Evolutionary conservation across 2,797 vertebrate genomes (phyloP), one percentile per base, ranked within the genome.

Genomic region (Alcedo quadribrachys): DNA sequence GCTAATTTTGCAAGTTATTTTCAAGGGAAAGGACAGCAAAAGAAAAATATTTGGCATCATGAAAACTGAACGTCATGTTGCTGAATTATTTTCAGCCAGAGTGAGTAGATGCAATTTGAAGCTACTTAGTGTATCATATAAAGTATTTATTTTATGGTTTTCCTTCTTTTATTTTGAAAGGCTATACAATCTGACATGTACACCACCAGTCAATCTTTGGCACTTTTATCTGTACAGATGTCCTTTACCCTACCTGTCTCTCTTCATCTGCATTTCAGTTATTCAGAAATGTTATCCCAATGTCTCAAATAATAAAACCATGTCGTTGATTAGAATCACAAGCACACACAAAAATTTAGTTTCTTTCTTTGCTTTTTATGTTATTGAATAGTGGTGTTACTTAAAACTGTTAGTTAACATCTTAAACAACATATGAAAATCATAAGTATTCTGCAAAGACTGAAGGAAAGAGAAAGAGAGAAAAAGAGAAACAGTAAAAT

Each of bases 401-500:
- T 91, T 84, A 93, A 89, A 87, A 82, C 30, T 87, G 73, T 78
- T 66, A 90, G 40, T 66, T 94, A 89, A 65, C 33, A 66, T 67
- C 40, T 93, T 92, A 93, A 93, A 80, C 67, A 87, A 61, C 58
- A 86, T 55, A 70, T 35, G 24, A 80, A 78, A 80, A 79, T 89
- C 21, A 12, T 73, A 92, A 91, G 63, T 45, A 94, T 68, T 76
- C 91, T 92, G 93, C 81, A 93, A 32, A 93, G 90, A 95, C 32
- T 81, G 61, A 71, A 85, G 75, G 85, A 60, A 87, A 94, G 73
- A 81, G 50, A 92, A 87, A 86, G 74, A 81, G 67, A 77, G 78
- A 93, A n/a, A 89, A 82, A 90, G 58, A 92, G 62, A 91, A 88
- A 83, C 84, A 91, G 76, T 80, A 86, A 92, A 93, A 87, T 71